phyloP scores from a whole-genome alignment of 35 echinoderm and acorn worm species.

The Amphiura filiformis region DNA sequence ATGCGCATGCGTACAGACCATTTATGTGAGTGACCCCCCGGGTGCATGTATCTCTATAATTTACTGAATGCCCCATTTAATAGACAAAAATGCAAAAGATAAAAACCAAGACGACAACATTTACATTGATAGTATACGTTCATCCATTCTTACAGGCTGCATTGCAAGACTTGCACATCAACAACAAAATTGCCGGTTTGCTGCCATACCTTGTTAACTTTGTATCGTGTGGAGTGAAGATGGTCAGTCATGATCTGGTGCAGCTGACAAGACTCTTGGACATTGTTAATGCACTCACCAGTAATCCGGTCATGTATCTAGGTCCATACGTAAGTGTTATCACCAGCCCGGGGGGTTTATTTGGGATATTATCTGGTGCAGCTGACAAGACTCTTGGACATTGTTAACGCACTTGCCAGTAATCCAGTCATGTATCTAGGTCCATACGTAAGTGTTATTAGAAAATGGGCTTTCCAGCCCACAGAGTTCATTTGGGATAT shows the following conservation, averaged over 20 bases:
- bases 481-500: too few species aligned
- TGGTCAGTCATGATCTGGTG: constrained; percentile 75
- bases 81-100: too few species aligned
- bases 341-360: too few species aligned
- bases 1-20: too few species aligned
- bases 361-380: constrained; percentile 78
- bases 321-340: constrained; percentile 96
- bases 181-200: constrained; percentile 74
- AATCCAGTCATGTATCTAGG: constrained; percentile 80
- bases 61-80: too few species aligned
- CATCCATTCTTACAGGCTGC: constrained; percentile 72
- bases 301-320: constrained; percentile 69
- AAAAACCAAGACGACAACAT: too few species aligned
- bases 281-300: constrained; percentile 61
- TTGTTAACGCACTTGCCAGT: constrained; percentile 61
- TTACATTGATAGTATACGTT: too few species aligned
- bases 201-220: constrained; percentile 90
- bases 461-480: too few species aligned
- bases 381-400: constrained; percentile 68
- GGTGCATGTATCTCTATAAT: too few species aligned
- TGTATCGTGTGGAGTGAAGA: constrained; percentile 65
- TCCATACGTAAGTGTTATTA: constrained; percentile 93
- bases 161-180: constrained; percentile 70
- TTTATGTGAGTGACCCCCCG: too few species aligned
- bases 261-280: constrained; percentile 80